Base-by-base conservation (phyloP, 37 sponge, comb jelly and placozoan genomes). In the Lycopodina hypogea region DNA sequence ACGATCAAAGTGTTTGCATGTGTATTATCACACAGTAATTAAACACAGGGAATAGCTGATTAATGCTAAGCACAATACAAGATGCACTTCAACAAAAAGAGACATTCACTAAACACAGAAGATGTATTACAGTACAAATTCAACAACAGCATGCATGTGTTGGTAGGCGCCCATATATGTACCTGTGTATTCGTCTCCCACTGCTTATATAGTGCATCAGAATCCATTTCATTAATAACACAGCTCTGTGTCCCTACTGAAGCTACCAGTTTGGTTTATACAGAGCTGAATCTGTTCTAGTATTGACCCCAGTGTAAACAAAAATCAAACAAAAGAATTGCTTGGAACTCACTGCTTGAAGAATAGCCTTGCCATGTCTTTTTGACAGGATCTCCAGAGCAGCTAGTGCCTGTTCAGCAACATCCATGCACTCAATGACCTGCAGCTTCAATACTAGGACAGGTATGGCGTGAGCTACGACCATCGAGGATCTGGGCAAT, bases 381-480 rank as follows among this genome's bases (percentile, higher is more conserved):
- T 75, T 75, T 29, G 95, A 94, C 22, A 99, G 82, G 32, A 94
- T 84, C 24, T 96, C 95, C 42, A 99, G 80, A 26, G 99, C 93
- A 21, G 88, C 80, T 1, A 99, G 84, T 8, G 96, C 94, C 68
- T 99, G 99, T 53, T 99, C 99, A 18, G 99, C 99, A 11, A 99
- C 96, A 79, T 98, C 99, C 90, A 98, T 92, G 79, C 92, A 98
- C 75, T 91, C 82, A 28, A 98, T 98, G 38, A 80, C 84, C 71
- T 81, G 73, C 41, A 91, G 82, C 73, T 93, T 96, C 71, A 86
- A 85, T 24, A 96, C 36, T 2, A 96, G 76, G n/a, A 80, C 66
- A 40, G 92, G 92, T 34, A 90, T 89, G 52, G 94, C 89, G 68
- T 88, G 80, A 2, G 82, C 80, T 55, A 97, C 86, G 56, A 91